Evolutionary conservation across 2,888 invertebrate species (phyloP).

Genomic region (Brachypalpus laphriformis): DNA sequence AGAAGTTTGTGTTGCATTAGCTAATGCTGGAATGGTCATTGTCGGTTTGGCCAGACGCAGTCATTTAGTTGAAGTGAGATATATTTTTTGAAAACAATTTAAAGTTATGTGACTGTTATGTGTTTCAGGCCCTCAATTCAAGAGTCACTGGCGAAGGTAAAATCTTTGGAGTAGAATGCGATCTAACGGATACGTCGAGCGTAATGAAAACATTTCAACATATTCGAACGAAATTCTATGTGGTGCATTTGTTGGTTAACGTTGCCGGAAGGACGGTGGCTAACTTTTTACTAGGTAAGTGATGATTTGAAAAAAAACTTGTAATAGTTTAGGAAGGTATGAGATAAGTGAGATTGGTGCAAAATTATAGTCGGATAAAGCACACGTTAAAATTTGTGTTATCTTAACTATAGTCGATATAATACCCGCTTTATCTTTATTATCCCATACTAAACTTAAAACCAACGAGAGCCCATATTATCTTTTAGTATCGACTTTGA

Average conservation of each 20-base stretch:
- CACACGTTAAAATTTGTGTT: no score
- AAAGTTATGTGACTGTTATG: constrained; percentile 3
- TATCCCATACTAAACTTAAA: no score
- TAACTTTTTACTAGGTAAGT: constrained; percentile 79
- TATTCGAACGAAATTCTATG: constrained; percentile 78
- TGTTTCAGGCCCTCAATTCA: constrained; percentile 78
- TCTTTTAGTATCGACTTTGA: no score
- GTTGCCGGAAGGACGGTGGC: constrained; percentile 82
- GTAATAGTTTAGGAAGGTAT: neutral
- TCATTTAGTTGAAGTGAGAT: constrained; percentile 82
- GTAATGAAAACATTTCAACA: constrained; percentile 79
- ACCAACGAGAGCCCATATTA: no score
- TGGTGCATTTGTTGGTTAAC: constrained; percentile 81
- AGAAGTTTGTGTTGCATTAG: constrained; percentile 80
- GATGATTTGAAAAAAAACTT: no score
- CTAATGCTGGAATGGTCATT: constrained; percentile 83
- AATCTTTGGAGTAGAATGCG: constrained; percentile 80
- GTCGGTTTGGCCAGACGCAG: constrained; percentile 84
- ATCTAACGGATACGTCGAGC: constrained; percentile 79
- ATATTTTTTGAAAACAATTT: neutral
- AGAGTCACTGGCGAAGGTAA: constrained; percentile 80
- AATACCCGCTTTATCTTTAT: no score
- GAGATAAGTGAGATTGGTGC: no score
- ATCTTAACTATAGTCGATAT: no score
- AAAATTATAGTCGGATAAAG: no score